Evolutionary conservation across 1,140 invertebrate species (phyloP), one percentile per base, ranked within the genome.

Genomic region (Drosophila guanche): DNA sequence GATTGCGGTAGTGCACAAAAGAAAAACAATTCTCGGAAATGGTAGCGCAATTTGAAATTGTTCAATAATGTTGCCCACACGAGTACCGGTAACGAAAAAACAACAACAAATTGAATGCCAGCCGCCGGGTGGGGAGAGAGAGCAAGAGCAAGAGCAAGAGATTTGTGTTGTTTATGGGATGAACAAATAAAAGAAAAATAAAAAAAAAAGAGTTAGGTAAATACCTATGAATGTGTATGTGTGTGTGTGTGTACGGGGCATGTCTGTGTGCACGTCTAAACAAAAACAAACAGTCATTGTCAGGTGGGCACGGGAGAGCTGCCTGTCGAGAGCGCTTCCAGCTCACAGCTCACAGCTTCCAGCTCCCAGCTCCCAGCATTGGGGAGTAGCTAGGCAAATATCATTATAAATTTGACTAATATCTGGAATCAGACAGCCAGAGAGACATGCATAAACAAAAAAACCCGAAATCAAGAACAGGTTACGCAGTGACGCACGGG

Each of bases 11-110:
- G 33, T 37, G 23, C 54, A n/a, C 62, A 50, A 71, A 58, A 75
- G 66, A 71, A 75, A 75, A 75, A 58, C 70, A 75, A 66, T 75
- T 75, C 71, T 74, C 55, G 71, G 71, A 75, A 75, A 74, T 75
- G 70, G 60, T 66, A 66, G 67, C 67, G 56, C 68, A 72, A 77
- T 78, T 78, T 77, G 43, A 60, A 69, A 70, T 70, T 70, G 37
- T 58, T 65, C 20, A 53, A 16, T 1, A 73, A 41, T 51, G 55
- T 72, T 45, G 57, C 54, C 68, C 59, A 47, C 68, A 73, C 68
- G 29, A 37, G 29, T 62, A 42, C 29, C 60, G 37, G 62, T 56
- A 62, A 50, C 41, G 47, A 66, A 71, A 53, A 57, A 29, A 27
- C 5, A 14, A 10, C 2, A 57, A 27, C 25, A 54, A 41, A 52